Base-by-base conservation (phyloP, 2,888 invertebrate species). In the Trissoscelio sp. region DNA sequence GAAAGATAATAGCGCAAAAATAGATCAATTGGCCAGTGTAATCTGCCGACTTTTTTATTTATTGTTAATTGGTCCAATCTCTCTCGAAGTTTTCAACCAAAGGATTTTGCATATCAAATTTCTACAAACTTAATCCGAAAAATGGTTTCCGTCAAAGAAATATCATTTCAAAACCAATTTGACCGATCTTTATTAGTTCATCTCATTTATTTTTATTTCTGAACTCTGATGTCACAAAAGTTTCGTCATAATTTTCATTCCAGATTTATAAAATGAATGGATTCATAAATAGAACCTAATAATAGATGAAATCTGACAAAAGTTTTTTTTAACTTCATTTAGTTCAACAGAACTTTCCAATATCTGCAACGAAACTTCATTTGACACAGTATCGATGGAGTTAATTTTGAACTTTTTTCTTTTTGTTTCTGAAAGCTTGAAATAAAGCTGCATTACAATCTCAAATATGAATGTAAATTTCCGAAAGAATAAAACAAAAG, bases 311-410 rank as follows among this genome's bases (percentile, higher is more conserved):
- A 64, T 64, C 34, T 34, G 34, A 46, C 31, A 57, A 34, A 64
- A 48, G 34, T n/a, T n/a, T 48, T 34, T 31, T 64, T 34, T 24
- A 64, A 64, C 46, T 42, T 64, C 48, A 64, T 62, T 62, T 44
- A 44, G 28, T 46, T 28, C 31, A 31, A 62, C 46, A 62, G 46
- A 62, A 62, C 62, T 62, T 62, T 28, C 31, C 31, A 46, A 46
- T 31, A 44, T 62, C 46, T 44, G 28, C 20, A 46, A 62, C 18
- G 48, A 34, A 64, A 48, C 34, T 48, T 48, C 22, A 31, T 62
- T 62, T 62, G 18, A 31, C 31, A n/a, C 62, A 28, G 11, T 62
- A 62, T 62, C 46, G 58, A 12, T 37, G 11, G 42, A 42, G 14
- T 42, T 60, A 42, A 42, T 60, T 14, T 24, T 11, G 14, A 60